A percentile compares a stretch with the other conserved stretches of the same genome.
phyloP scores from a whole-genome alignment of 2,113 vertebrate species.

The Indicator indicator region DNA sequence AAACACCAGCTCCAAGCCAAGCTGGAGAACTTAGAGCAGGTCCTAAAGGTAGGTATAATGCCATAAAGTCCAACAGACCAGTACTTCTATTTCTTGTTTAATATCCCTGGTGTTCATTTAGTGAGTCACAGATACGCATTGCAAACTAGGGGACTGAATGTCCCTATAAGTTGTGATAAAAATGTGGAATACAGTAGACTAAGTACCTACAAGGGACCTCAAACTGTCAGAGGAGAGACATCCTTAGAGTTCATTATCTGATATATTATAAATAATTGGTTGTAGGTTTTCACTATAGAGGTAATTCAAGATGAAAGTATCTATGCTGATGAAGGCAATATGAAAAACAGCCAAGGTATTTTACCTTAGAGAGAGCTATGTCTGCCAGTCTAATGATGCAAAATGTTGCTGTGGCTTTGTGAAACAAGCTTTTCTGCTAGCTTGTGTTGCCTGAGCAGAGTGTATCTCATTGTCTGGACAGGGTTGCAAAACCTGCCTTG shows the following conservation, averaged over 20 bases:
- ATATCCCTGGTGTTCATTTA: background rate
- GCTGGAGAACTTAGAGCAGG: constrained; percentile 99
- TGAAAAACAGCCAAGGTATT: background rate
- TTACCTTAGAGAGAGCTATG: background rate
- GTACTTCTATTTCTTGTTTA: background rate
- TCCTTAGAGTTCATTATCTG: background rate
- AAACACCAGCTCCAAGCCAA: constrained; percentile 93
- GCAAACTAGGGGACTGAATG: background rate
- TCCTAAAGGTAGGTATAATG: constrained; percentile 89
- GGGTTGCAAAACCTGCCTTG: background rate
- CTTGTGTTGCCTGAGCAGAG: background rate
- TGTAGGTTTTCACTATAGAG: background rate
- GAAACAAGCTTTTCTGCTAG: background rate
- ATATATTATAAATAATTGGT: accelerated
- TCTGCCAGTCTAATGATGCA: background rate
- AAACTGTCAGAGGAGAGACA: background rate
- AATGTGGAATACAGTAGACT: background rate
- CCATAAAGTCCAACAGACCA: accelerated
- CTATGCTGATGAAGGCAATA: background rate
- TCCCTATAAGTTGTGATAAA: background rate
- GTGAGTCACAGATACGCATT: background rate
- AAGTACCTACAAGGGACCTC: background rate
- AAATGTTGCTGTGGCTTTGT: background rate
- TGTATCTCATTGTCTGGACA: background rate
- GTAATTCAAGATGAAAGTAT: background rate